phyloP scores from a whole-genome alignment of 2,113 vertebrate genomes.

The Bos indicus region DNA sequence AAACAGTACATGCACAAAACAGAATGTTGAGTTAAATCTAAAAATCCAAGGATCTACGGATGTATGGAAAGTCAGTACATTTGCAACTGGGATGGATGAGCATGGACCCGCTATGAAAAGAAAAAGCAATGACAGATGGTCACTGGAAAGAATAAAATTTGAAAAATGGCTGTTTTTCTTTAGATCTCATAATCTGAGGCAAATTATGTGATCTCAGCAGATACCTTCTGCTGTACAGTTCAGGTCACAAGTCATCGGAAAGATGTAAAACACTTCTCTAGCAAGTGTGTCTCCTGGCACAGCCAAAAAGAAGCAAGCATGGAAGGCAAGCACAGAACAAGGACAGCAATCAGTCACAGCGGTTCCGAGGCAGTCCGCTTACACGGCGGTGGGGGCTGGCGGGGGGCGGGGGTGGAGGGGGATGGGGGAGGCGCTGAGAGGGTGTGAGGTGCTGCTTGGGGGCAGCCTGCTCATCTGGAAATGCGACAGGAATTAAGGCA shows the following conservation, averaged over 20 bases:
- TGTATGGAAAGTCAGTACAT: not conserved
- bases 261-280: slow-evolving; percentile 98
- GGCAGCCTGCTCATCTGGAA: slow-evolving; percentile 30
- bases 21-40: not conserved
- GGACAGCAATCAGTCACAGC: slow-evolving; percentile 78
- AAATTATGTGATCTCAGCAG: slow-evolving; percentile 94
- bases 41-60: not conserved
- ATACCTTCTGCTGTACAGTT: slow-evolving; percentile 99
- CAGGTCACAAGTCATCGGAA: slow-evolving; percentile 98
- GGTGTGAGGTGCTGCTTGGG: not conserved
- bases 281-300: slow-evolving; percentile 94
- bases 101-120: not conserved
- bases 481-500: not conserved
- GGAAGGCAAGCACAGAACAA: slow-evolving; percentile 83
- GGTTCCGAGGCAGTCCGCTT: slow-evolving; percentile 61
- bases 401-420: not conserved
- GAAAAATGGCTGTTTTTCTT: slow-evolving; percentile 72
- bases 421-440: not conserved
- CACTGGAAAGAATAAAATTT: slow-evolving; percentile 40
- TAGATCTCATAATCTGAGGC: slow-evolving; percentile 88
- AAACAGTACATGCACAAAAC: slow-evolving; percentile 45
- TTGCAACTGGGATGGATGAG: slow-evolving; percentile 59
- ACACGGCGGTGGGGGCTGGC: not conserved
- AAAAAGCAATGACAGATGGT: not conserved
- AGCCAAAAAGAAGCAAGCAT: slow-evolving; percentile 87